Conservation (phyloP, 2,113 vertebrate species). For the Pionites leucogaster region DNA sequence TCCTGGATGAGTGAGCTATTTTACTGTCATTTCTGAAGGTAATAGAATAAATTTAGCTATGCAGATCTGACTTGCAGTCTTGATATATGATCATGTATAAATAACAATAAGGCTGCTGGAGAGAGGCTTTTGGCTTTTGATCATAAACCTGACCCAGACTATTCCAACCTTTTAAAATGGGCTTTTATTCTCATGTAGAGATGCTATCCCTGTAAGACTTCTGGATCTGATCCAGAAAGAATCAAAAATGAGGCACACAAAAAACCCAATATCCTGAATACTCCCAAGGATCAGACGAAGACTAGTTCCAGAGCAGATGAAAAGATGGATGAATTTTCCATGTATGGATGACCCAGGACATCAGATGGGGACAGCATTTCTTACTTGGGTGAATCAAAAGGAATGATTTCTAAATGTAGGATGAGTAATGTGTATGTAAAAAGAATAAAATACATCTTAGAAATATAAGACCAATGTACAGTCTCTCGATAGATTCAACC, state of each 20-base stretch:
- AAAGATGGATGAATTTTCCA: neutral
- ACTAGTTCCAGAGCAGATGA: neutral
- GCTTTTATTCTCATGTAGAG: slow-evolving; percentile 8
- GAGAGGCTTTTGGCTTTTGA: neutral
- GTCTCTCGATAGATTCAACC: neutral
- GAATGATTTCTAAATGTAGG: neutral
- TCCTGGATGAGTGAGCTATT: neutral
- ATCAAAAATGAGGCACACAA: neutral
- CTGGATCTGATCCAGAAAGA: neutral
- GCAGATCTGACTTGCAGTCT: neutral
- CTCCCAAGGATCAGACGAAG: neutral
- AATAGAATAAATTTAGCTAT: neutral
- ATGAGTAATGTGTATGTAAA: neutral
- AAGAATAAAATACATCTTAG: neutral
- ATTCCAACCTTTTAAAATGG: neutral
- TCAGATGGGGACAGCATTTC: neutral
- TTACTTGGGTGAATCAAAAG: neutral
- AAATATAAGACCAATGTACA: neutral
- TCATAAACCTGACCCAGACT: neutral
- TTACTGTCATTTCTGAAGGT: neutral
- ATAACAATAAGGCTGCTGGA: neutral
- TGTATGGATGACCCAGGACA: neutral
- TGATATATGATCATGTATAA: neutral
- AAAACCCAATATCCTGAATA: neutral
- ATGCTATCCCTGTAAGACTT: neutral